Evolutionary conservation across 2,888 invertebrate species (phyloP).

Genomic region (Melitaea athalia): DNA sequence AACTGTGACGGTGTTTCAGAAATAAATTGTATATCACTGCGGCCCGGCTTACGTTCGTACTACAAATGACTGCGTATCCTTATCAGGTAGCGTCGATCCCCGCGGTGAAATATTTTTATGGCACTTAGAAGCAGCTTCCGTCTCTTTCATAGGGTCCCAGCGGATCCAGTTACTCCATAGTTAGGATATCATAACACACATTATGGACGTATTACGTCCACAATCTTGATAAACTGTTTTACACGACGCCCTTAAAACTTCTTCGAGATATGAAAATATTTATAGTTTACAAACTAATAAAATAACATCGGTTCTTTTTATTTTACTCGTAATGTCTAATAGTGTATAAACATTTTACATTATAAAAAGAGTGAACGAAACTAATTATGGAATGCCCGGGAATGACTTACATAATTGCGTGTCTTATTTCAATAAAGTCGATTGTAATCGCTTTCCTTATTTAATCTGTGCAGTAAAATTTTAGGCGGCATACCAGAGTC

Average conservation of each 20-base stretch:
- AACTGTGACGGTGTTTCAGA: constrained; percentile 53
- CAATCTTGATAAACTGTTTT: constrained; percentile 47
- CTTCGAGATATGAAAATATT: constrained; percentile 25
- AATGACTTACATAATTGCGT: constrained; percentile 23
- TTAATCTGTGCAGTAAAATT: constrained; percentile 67
- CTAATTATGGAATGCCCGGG: constrained; percentile 42
- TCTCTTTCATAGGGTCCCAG: constrained; percentile 56
- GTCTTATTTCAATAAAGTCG: constrained; percentile 60
- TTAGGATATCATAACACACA: constrained; percentile 53
- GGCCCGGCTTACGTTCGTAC: constrained; percentile 62
- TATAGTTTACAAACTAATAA: constrained; percentile 18
- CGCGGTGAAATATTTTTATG: constrained; percentile 77
- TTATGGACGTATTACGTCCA: constrained; percentile 56
- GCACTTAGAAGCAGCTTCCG: constrained; percentile 70
- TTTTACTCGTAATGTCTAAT: constrained; percentile 2
- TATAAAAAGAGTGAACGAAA: constrained; percentile 55
- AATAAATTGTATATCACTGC: constrained; percentile 64
- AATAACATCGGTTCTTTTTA: constrained; percentile 9
- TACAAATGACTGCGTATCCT: constrained; percentile 76
- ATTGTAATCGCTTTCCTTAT: constrained; percentile 66
- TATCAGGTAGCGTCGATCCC: constrained; percentile 75
- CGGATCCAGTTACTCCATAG: constrained; percentile 70
- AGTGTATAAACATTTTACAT: constrained; percentile 49
- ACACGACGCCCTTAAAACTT: constrained; percentile 26
- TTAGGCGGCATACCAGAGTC: constrained; percentile 64